Percentiles rank a stretch among this genome's conserved stretches.
phyloP scores from a whole-genome alignment of 2,797 vertebrate species.

The Scomberomorus guttatus region DNA sequence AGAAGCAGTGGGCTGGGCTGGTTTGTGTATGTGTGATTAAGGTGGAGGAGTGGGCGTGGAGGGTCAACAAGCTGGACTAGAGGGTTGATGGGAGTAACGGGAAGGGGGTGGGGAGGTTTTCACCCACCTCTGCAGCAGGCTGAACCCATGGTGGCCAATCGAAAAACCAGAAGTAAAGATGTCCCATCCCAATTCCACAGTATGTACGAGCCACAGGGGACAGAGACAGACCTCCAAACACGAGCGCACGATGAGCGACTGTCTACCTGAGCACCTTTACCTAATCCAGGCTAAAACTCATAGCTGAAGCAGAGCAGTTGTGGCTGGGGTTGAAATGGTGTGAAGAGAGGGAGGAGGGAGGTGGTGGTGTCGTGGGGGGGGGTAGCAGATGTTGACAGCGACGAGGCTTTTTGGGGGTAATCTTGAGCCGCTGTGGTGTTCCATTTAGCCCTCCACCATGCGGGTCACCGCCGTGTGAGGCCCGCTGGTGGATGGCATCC shows the following conservation, averaged over 20 bases:
- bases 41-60: not conserved
- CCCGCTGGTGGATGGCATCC: conserved; percentile 18
- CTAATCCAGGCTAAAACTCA: not conserved
- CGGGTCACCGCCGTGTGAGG: conserved; percentile 30
- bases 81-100: not conserved
- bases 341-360: conserved; percentile 2
- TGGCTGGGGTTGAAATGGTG: not conserved
- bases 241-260: too few relatives aligned
- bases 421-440: conserved; percentile 56
- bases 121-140: conserved; percentile 91
- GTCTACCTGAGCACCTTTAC: not conserved
- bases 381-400: conserved; percentile 24
- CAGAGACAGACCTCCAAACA: conserved; percentile 5
- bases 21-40: not conserved
- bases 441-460: conserved; percentile 29
- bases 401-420: conserved; percentile 33
- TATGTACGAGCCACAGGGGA: not conserved
- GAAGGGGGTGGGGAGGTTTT: not conserved
- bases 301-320: not conserved
- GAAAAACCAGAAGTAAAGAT: conserved; percentile 75
- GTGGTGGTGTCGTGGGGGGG: not conserved
- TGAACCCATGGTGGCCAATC: conserved; percentile 89
- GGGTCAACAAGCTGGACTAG: not conserved
- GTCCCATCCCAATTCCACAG: conserved; percentile 78
- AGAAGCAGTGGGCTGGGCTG: not conserved